Evolutionary conservation across 2,113 vertebrate species (phyloP).

Genomic region (Bubo bubo): DNA sequence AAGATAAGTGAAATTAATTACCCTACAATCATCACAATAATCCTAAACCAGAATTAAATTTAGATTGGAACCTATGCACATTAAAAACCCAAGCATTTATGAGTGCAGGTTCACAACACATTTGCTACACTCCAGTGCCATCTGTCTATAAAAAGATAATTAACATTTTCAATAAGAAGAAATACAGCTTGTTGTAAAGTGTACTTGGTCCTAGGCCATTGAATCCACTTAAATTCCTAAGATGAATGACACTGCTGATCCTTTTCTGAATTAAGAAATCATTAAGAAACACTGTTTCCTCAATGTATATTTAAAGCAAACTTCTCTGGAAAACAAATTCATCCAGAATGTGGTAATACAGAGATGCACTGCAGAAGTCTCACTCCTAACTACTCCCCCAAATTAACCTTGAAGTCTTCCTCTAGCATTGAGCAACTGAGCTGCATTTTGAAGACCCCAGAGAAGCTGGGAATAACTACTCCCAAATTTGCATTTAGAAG

Average conservation of each 20-base stretch:
- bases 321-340: background rate
- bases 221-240: background rate
- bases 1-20: conserved; percentile 1
- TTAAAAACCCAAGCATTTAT: background rate
- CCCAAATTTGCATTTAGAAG: background rate
- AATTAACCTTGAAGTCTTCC: background rate
- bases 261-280: background rate
- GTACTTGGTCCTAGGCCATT: background rate
- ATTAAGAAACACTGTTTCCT: background rate
- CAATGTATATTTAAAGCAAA: background rate
- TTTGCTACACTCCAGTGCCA: conserved; percentile 66
- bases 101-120: background rate
- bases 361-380: background rate
- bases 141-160: conserved; percentile 68
- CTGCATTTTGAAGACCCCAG: background rate
- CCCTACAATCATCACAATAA: background rate
- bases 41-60: background rate
- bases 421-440: background rate
- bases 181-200: background rate
- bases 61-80: background rate
- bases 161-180: conserved; percentile 28
- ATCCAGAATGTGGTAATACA: background rate
- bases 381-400: background rate
- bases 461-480: background rate
- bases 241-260: background rate